These are phyloP conservation scores for Mayetiola destructor DNA, from an alignment of 2,888 invertebrate genomes.

Conservation along the genomic window DNA sequence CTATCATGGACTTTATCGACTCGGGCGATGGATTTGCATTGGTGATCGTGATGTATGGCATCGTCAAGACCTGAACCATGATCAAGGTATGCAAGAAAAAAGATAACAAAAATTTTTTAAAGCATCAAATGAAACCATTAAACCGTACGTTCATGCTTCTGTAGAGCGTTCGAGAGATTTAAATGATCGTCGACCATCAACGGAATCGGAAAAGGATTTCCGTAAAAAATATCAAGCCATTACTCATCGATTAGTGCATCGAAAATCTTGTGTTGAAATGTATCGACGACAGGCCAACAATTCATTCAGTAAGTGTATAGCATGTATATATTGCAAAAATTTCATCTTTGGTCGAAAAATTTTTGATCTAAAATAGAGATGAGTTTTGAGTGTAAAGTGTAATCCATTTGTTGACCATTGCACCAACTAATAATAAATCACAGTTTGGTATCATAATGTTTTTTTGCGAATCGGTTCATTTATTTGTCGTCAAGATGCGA, in stretches of 20 bases:
- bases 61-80: slow-evolving; percentile 36
- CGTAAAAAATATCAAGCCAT: slow-evolving; percentile 72
- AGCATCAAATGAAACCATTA: background rate
- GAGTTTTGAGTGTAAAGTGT: too few relatives aligned
- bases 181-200: slow-evolving; percentile 43
- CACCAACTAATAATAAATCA: too few relatives aligned
- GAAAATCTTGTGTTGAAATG: slow-evolving; percentile 80
- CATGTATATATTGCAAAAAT: too few relatives aligned
- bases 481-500: too few relatives aligned
- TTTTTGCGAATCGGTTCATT: too few relatives aligned
- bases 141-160: too few relatives aligned
- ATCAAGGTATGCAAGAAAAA: slow-evolving; percentile 23
- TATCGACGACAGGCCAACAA: slow-evolving; percentile 70
- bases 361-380: too few relatives aligned
- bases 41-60: slow-evolving; percentile 58
- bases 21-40: slow-evolving; percentile 60
- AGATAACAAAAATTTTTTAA: too few relatives aligned
- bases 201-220: slow-evolving; percentile 77
- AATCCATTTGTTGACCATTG: too few relatives aligned
- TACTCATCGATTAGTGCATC: slow-evolving; percentile 77
- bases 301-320: slow-evolving; percentile 58
- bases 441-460: too few relatives aligned
- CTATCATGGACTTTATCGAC: slow-evolving; percentile 58
- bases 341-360: too few relatives aligned
- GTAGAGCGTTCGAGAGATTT: slow-evolving; percentile 23